Evolutionary conservation across 2,113 vertebrate species (phyloP).

Genomic region (Chaetops frenatus): DNA sequence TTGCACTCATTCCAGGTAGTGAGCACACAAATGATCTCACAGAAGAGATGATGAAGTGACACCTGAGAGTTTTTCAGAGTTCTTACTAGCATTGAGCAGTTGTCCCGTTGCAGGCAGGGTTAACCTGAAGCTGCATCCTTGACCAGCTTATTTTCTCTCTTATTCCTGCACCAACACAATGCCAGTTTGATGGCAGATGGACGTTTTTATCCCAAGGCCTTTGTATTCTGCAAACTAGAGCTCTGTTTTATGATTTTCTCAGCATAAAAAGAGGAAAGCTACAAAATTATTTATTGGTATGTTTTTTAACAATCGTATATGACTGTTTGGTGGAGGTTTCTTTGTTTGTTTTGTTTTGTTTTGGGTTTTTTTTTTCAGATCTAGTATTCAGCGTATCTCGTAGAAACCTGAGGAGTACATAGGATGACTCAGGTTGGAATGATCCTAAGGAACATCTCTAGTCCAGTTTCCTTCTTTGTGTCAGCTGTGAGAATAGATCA

Average conservation of each 20-base stretch:
- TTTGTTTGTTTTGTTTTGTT: neutral
- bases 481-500: neutral
- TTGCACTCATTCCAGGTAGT: neutral
- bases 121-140: neutral
- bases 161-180: neutral
- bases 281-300: neutral
- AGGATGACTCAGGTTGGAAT: neutral
- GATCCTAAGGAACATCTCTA: neutral
- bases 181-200: neutral
- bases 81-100: neutral
- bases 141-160: neutral
- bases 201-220: neutral
- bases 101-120: neutral
- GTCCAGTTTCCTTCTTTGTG: neutral
- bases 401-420: neutral
- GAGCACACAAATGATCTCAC: neutral
- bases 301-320: neutral
- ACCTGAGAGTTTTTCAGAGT: neutral
- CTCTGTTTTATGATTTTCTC: neutral
- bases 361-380: neutral
- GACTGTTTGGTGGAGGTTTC: neutral
- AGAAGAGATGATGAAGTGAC: neutral
- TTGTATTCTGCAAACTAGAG: neutral
- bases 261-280: neutral
- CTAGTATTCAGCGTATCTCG: neutral